Evolutionary conservation across 1,140 invertebrate genomes (phyloP), one percentile per base, ranked within the genome.

Genomic region (Camponotus pennsylvanicus): DNA sequence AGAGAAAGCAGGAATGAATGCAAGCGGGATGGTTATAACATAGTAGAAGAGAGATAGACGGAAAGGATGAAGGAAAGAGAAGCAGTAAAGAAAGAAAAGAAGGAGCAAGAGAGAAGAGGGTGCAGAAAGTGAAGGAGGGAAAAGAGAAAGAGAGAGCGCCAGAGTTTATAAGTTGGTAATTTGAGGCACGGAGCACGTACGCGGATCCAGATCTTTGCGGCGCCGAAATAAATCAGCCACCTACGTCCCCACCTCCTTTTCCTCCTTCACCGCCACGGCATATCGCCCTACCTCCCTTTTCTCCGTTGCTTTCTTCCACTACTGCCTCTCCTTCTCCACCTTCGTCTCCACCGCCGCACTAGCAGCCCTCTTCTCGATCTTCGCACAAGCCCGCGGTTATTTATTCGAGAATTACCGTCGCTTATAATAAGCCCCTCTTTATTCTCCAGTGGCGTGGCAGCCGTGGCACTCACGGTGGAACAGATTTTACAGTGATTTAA

Each of bases 121-220:
- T 61, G 80, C 61, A 84, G 89, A 88, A 45, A 42, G 37, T 66
- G 42, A 45, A 75, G 64, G 45, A 64, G 40, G 40, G 34, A 90
- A 91, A 86, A 88, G 89, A 89, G 49, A 52, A 67, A 76, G 45
- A 61, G 79, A 78, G 64, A 78, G 42, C 42, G 59, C 40, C 82
- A 88, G 93, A 94, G 94, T 95, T 95, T 94, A 95, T 95, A 95
- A 95, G 94, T 95, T 93, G 93, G 95, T 94, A 95, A 95, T 95
- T 95, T 95, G 94, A 94, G 92, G 93, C 91, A 90, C 94, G 92
- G 89, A 92, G 93, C 94, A 95, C 95, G 94, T 95, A 95, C 94
- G 92, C 91, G 90, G 90, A 93, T 92, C 92, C 92, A 94, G 94
- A 95, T 95, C 95, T 95, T 94, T 94, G 93, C 91, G 93, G 92